Conservation (phyloP, 2,888 invertebrate genomes). For the Amphipoea lucens region DNA sequence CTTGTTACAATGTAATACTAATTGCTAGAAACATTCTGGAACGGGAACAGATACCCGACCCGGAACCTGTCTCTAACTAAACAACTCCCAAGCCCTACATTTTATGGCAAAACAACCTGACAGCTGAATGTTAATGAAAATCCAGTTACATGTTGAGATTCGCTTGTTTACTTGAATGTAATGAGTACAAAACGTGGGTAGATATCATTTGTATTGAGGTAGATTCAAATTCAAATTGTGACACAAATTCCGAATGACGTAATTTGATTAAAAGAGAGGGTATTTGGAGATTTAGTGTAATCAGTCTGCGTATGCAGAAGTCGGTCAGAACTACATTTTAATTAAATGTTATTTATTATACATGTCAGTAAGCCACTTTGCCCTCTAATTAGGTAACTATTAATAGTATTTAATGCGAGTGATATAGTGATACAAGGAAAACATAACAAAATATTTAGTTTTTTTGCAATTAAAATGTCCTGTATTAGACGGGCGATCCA, state of each 20-base stretch:
- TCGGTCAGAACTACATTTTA: neutral
- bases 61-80: slow-evolving; percentile 40
- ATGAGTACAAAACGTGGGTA: slow-evolving; percentile 16
- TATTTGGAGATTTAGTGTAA: slow-evolving; percentile 8
- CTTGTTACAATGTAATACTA: slow-evolving; percentile 44
- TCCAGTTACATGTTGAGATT: slow-evolving; percentile 39
- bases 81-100: slow-evolving; percentile 29
- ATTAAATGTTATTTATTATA: slow-evolving; percentile 20
- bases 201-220: slow-evolving; percentile 12
- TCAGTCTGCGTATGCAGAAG: neutral
- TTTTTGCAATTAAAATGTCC: slow-evolving; percentile 25
- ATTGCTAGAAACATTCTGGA: slow-evolving; percentile 36
- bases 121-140: slow-evolving; percentile 47
- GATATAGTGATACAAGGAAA: slow-evolving; percentile 24
- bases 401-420: slow-evolving; percentile 10
- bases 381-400: slow-evolving; percentile 25
- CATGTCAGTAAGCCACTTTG: neutral
- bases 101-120: slow-evolving; percentile 33
- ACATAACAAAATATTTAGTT: slow-evolving; percentile 16
- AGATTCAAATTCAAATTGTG: slow-evolving; percentile 32
- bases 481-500: slow-evolving; percentile 17
- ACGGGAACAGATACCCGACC: slow-evolving; percentile 32
- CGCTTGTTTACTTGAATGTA: slow-evolving; percentile 11
- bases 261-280: slow-evolving; percentile 4
- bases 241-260: slow-evolving; percentile 23